Percentiles rank a stretch among this genome's conserved stretches.
These are phyloP conservation scores for Struthidea cinerea DNA, from an alignment of 2,113 vertebrate species.

Conservation along the genomic window DNA sequence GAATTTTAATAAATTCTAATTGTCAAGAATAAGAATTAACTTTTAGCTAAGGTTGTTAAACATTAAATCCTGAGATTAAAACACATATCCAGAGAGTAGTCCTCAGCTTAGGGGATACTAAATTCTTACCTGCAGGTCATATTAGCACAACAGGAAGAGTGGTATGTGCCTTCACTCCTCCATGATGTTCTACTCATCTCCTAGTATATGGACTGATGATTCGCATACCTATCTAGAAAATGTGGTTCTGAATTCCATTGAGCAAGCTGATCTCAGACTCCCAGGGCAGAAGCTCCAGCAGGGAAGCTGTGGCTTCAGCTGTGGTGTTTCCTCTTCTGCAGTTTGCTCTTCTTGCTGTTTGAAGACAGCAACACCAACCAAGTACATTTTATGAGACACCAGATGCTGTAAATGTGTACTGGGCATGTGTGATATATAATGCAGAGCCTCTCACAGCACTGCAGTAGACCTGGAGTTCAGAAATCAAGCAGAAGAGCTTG, in stretches of 20 bases:
- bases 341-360: background rate
- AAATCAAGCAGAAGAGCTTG: background rate
- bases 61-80: background rate
- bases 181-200: background rate
- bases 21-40: background rate
- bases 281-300: background rate
- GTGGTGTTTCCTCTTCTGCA: background rate
- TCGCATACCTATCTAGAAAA: background rate
- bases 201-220: background rate
- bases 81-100: background rate
- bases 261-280: background rate
- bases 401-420: background rate
- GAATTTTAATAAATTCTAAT: background rate
- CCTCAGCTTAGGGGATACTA: background rate
- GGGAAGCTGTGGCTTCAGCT: background rate
- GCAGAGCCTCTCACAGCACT: background rate
- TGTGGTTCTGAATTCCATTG: background rate
- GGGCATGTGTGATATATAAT: rapidly evolving
- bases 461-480: background rate
- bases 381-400: background rate
- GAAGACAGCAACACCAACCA: background rate
- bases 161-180: background rate
- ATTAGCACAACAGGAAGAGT: background rate
- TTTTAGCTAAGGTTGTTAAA: background rate
- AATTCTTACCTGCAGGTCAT: background rate